Conservation (phyloP, 2,797 vertebrate species). For the Tenualosa ilisha region DNA sequence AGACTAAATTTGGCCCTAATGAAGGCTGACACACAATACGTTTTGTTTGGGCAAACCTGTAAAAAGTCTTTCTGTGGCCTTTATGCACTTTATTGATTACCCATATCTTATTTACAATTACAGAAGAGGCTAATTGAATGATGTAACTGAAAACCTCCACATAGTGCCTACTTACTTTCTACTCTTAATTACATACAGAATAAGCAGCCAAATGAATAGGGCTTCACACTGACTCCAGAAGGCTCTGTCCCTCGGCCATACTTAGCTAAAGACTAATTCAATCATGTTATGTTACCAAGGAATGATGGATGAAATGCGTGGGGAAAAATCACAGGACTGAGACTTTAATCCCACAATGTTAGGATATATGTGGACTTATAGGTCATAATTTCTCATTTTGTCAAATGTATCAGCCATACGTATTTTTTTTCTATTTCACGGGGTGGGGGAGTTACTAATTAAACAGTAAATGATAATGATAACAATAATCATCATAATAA, state of each 20-base stretch:
- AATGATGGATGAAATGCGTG: neutral
- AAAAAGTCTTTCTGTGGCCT: constrained; percentile 28
- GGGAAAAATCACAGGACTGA: neutral
- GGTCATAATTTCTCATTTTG: neutral
- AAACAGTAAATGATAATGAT: neutral
- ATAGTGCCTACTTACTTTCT: constrained; percentile 63
- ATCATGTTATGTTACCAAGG: neutral
- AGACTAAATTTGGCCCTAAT: constrained; percentile 27
- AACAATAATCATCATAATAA: constrained; percentile 32
- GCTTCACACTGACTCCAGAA: neutral
- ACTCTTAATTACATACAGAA: constrained; percentile 71
- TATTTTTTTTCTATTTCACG: no score
- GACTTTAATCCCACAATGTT: neutral
- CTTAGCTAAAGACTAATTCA: neutral
- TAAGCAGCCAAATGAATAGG: constrained; percentile 43
- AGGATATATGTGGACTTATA: neutral
- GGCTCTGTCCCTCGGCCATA: neutral
- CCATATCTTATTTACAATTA: constrained; percentile 17
- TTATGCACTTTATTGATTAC: constrained; percentile 48
- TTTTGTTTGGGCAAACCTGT: constrained; percentile 37
- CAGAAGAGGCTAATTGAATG: constrained; percentile 33
- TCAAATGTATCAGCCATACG: no score
- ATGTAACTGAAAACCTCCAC: constrained; percentile 21
- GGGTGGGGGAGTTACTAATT: neutral
- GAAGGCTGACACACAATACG: constrained; percentile 33